phyloP scores from a whole-genome alignment of 2,888 invertebrate species.

The Rhagonycha lutea region DNA sequence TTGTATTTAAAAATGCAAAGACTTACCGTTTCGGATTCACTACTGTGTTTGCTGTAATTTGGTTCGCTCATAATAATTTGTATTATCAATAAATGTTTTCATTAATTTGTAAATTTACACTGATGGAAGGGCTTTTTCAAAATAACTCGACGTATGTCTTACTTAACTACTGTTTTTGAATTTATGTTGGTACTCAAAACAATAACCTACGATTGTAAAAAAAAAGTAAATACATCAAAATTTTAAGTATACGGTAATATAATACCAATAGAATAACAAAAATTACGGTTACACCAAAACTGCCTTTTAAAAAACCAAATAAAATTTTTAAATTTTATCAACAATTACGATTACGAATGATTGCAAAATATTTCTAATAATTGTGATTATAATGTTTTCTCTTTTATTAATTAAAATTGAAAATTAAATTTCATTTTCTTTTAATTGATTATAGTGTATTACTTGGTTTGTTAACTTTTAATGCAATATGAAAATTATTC shows the following conservation, averaged over 20 bases:
- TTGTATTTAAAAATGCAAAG: neutral
- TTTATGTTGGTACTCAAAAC: neutral
- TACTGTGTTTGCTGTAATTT: neutral
- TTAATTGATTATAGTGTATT: too few relatives aligned
- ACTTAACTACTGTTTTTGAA: neutral
- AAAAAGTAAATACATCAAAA: neutral
- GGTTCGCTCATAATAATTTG: neutral
- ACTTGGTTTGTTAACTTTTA: too few relatives aligned
- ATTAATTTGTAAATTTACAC: neutral
- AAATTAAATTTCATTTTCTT: too few relatives aligned
- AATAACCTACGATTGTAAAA: neutral
- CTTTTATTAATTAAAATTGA: too few relatives aligned
- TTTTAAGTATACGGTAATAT: neutral
- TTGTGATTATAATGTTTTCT: too few relatives aligned
- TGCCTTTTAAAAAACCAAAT: too few relatives aligned
- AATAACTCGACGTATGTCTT: neutral
- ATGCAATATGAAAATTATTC: too few relatives aligned
- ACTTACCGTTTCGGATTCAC: neutral
- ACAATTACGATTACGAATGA: too few relatives aligned
- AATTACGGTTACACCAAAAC: neutral
- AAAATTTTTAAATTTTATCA: too few relatives aligned
- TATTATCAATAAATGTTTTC: neutral
- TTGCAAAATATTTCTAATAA: too few relatives aligned
- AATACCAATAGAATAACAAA: neutral
- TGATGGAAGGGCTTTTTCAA: neutral